Evolutionary conservation across 2,113 vertebrate species (phyloP), one percentile per base, ranked within the genome.

Genomic region (Tauraco erythrolophus): DNA sequence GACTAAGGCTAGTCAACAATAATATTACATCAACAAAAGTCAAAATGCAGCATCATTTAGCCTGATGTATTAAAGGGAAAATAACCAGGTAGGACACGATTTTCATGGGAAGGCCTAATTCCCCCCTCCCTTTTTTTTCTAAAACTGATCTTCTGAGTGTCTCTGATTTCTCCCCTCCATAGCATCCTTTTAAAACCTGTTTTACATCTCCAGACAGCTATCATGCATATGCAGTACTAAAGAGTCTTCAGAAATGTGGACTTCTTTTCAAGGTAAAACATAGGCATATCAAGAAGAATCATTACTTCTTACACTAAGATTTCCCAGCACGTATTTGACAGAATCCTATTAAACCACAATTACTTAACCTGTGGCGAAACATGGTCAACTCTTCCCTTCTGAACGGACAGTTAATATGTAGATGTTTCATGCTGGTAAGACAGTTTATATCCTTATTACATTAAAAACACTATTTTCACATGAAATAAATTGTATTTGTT

Each of bases 351-450:
- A 94, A 88, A n/a, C 48, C 76, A 70, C 33, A 50, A 35, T 84
- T 88, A 85, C 37, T 78, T 89, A 92, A 91, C 43, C 56, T 75
- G 48, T 16, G 61, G 56, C 33, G 48, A 89, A 92, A 89, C 1
- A 35, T 0, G 1, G 58, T 39, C 80, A 86, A 70, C 46, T 78
- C 45, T 78, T 75, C 54, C 74, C 31, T 84, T 88, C 85, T 60
- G 33, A 80, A 81, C 0, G 0, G 12, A 6, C 15, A 53, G 75
- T 92, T 81, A 61, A 79, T 71, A 56, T 0, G 0, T 6, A 2
- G 1, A 48, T 16, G 57, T 57, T 91, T 79, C 48, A 68, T 0
- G 11, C 62, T 7, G 27, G 45, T 41, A 78, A 84, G 45, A 48
- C 31, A 64, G 48, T 65, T 94, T 58, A 30, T 37, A 62, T 70